Evolutionary conservation across 1,140 invertebrate species (phyloP), one percentile per base, ranked within the genome.

Genomic region (Hesperophylax magnus): DNA sequence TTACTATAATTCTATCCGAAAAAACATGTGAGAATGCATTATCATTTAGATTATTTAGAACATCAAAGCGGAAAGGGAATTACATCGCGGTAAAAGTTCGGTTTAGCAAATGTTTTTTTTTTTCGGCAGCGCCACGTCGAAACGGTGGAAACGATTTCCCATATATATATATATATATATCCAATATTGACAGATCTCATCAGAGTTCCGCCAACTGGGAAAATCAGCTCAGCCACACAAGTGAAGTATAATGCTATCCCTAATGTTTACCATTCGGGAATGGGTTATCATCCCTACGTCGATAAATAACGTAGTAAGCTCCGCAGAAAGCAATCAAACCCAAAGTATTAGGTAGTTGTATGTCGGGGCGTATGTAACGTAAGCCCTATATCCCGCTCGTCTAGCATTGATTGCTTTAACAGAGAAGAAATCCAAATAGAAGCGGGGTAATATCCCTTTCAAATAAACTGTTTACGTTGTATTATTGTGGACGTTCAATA

Each of bases 121-220:
- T 52, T 52, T 22, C 47, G n/a, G 34, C 52, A 72, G 15, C 69
- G n/a, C 47, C 69, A 52, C 52, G 9, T 15, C n/a, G 54, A 39
- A 34, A 60, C 17, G 54, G 60, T 60, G 58, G 60, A 76, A 76
- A 76, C 74, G 56, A 76, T 76, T 54, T 72, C 69, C 69, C 69
- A 52, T 72, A 72, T 72, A 72, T 27, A 78, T 75, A 78, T 81
- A 52, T 72, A 72, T 72, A 72, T 27, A 78, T 75, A 78, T 81
- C 76, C 75, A 81, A 81, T 81, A 81, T 81, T 81, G 80, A 81
- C 77, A 78, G 76, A 78, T 81, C 58, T 78, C 77, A 81, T 81
- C 76, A 78, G 14, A 47, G 72, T 31, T 34, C 47, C 72, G 72
- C 27, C 63, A 67, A 27, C 31, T 27, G 54, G 47, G 54, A 61